These are phyloP conservation scores for Acheta domesticus DNA, from an alignment of 2,888 invertebrate genomes.

Conservation along the genomic window DNA sequence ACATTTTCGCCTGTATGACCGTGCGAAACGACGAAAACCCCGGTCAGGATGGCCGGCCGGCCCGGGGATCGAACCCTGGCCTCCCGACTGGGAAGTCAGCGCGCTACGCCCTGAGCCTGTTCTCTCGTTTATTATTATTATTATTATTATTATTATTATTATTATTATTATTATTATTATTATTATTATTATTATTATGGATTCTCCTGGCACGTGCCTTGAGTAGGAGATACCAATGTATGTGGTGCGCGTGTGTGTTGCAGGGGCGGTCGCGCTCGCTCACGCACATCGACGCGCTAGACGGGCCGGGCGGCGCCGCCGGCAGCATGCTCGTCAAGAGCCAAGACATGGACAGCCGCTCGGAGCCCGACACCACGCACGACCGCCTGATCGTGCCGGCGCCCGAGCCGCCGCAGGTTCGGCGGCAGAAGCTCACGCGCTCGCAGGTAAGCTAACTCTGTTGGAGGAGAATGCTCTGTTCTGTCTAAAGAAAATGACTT, in stretches of 20 bases:
- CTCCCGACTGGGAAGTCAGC: no score
- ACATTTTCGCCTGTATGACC: no score
- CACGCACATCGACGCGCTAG: conserved; percentile 67
- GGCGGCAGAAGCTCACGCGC: conserved; percentile 57
- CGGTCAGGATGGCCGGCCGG: no score
- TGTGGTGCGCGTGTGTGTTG: conserved; percentile 29
- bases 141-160: conserved; percentile 23
- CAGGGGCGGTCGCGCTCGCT: conserved; percentile 71
- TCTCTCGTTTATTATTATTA: no score
- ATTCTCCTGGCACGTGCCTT: no score
- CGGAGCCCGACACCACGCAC: conserved; percentile 35
- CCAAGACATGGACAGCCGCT: conserved; percentile 37
- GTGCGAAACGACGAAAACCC: no score
- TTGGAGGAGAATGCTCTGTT: no score
- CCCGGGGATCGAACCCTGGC: no score
- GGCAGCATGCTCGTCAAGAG: conserved; percentile 35
- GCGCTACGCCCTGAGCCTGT: no score
- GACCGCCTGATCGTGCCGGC: conserved; percentile 44
- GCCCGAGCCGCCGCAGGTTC: conserved; percentile 34
- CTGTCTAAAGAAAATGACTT: no score
- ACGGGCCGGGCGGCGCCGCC: conserved; percentile 48
- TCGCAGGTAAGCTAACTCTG: conserved; percentile 52
- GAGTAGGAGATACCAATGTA: no score
- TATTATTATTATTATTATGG: background rate
- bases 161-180: conserved; percentile 40